These are phyloP conservation scores for Lymantria dispar DNA, from an alignment of 2,888 invertebrate genomes.

Conservation along the genomic window DNA sequence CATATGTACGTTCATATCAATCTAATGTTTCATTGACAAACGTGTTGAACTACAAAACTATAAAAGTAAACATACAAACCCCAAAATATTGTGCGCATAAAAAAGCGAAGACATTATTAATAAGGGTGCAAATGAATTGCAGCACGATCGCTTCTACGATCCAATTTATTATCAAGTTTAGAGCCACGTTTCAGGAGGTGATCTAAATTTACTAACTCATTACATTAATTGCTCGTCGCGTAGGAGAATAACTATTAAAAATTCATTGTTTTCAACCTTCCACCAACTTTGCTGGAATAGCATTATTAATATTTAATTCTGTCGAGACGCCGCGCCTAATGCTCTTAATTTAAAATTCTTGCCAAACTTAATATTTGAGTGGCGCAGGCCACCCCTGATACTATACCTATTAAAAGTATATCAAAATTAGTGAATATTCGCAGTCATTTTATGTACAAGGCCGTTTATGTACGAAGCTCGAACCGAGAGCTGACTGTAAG, in stretches of 20 bases:
- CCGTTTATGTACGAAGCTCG: constrained; percentile 34
- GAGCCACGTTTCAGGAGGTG: constrained; percentile 24
- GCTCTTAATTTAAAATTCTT: constrained; percentile 77
- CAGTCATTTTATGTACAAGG: constrained; percentile 59
- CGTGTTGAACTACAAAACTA: too few relatives aligned
- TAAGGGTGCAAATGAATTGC: constrained; percentile 6
- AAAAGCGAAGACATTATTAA: too few relatives aligned
- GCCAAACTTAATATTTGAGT: constrained; percentile 77
- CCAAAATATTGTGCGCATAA: too few relatives aligned
- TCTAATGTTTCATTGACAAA: too few relatives aligned
- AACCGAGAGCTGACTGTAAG: constrained; percentile 21
- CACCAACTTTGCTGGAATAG: constrained; percentile 59
- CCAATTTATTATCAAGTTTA: not conserved
- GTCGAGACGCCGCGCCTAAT: constrained; percentile 68
- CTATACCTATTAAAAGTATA: constrained; percentile 48
- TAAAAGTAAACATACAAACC: too few relatives aligned
- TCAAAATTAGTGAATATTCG: constrained; percentile 51
- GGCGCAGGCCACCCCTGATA: constrained; percentile 54
- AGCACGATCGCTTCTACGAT: not conserved
- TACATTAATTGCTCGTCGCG: constrained; percentile 68
- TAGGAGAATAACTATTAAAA: constrained; percentile 74
- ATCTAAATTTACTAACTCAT: constrained; percentile 65
- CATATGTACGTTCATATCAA: too few relatives aligned
- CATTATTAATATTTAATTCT: constrained; percentile 77
- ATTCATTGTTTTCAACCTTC: constrained; percentile 67